Evolutionary conservation across 2,797 vertebrate genomes (phyloP).

Genomic region (Psittacula derbiana): DNA sequence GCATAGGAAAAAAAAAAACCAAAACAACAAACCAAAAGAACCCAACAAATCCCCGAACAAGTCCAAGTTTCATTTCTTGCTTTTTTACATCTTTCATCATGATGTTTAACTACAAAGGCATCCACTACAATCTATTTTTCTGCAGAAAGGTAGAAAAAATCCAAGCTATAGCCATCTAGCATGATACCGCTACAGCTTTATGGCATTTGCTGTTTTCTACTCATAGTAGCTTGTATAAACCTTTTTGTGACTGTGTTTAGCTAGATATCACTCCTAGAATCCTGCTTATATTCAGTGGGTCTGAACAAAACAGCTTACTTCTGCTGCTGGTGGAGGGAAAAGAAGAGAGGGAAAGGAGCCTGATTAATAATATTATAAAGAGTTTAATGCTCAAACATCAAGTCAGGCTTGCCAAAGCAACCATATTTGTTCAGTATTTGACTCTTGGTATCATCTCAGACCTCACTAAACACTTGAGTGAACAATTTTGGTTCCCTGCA

Average conservation of each 20-base stretch:
- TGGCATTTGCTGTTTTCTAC: not conserved
- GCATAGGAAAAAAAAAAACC: not conserved
- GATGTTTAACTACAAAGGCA: not conserved
- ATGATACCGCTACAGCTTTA: not conserved
- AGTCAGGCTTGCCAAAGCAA: not conserved
- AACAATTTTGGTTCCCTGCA: not conserved
- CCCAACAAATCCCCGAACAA: not conserved
- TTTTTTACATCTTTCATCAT: not conserved
- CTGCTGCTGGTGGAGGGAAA: fast-evolving
- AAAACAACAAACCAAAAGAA: not conserved
- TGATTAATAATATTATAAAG: not conserved
- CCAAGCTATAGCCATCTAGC: not conserved
- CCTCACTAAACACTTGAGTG: not conserved
- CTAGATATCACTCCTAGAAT: not conserved
- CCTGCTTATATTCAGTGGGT: not conserved
- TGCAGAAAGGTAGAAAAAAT: not conserved
- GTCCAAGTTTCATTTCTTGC: not conserved
- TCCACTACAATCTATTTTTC: not conserved
- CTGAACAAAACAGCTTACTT: not conserved
- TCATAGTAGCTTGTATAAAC: not conserved
- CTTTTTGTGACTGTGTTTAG: not conserved
- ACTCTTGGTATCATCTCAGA: not conserved
- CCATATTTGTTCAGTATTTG: not conserved
- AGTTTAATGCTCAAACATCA: not conserved
- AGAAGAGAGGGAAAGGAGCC: fast-evolving